phyloP scores from a whole-genome alignment of 2,113 vertebrate genomes.

The Aegotheles bennettii region DNA sequence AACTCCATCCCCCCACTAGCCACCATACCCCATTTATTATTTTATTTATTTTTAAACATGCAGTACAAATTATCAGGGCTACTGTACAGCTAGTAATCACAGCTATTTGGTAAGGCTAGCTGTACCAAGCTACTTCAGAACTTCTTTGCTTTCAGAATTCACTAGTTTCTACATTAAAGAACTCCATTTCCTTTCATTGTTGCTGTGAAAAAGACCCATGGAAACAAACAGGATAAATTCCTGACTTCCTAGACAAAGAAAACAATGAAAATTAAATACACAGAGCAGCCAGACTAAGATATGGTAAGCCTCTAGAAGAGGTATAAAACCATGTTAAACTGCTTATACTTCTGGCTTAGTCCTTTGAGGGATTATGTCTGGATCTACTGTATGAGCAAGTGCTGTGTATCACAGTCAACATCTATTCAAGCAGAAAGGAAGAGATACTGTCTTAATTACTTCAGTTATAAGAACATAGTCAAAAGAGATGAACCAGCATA shows the following conservation, averaged over 20 bases:
- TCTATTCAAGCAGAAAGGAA: background rate
- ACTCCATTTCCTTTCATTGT: background rate
- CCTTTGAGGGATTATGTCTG: background rate
- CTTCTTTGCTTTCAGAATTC: background rate
- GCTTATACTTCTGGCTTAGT: background rate
- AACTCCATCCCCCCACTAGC: background rate
- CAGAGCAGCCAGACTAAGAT: background rate
- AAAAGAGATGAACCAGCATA: background rate
- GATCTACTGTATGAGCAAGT: background rate
- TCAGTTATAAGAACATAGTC: background rate
- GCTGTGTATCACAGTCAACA: background rate
- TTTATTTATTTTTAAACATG: background rate
- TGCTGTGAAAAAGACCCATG: background rate
- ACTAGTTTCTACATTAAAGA: background rate
- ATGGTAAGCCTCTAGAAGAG: background rate
- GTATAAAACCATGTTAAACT: background rate
- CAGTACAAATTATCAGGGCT: background rate
- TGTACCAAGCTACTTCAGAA: background rate
- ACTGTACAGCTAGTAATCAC: background rate
- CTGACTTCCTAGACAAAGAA: background rate
- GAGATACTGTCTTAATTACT: background rate
- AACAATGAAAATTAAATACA: background rate
- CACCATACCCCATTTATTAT: background rate
- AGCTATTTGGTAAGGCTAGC: too few relatives aligned
- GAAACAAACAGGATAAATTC: background rate